These are phyloP conservation scores for Mellilla xanthometata DNA, from an alignment of 2,888 invertebrate genomes.

Conservation along the genomic window DNA sequence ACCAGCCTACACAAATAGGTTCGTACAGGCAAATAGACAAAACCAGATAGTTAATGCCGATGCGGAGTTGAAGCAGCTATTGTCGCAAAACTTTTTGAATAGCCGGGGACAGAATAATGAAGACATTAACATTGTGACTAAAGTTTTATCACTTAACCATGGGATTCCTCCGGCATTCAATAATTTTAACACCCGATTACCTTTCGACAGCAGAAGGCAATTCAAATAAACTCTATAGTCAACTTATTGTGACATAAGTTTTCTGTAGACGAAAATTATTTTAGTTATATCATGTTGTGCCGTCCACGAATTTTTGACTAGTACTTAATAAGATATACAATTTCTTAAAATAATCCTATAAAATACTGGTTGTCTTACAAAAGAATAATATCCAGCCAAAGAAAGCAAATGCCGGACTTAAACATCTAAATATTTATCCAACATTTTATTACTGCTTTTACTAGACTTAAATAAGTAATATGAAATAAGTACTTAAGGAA, in stretches of 20 bases:
- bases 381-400: constrained; percentile 31
- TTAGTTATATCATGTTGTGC: no score
- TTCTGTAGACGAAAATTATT: constrained; percentile 12
- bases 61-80: constrained; percentile 84
- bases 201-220: constrained; percentile 69
- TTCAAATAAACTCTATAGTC: constrained; percentile 34
- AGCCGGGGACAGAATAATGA: constrained; percentile 84
- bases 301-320: no score
- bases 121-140: constrained; percentile 91
- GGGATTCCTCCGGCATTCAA: constrained; percentile 78
- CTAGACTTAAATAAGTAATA: not conserved
- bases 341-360: no score
- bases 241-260: constrained; percentile 10
- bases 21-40: constrained; percentile 55
- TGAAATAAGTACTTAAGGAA: constrained; percentile 31
- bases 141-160: constrained; percentile 91
- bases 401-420: constrained; percentile 16
- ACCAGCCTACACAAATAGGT: constrained; percentile 54
- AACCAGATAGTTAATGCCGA: constrained; percentile 66
- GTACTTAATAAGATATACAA: no score
- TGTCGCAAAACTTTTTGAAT: constrained; percentile 86
- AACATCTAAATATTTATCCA: constrained; percentile 1
- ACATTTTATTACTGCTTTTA: constrained; percentile 5
- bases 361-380: no score
- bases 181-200: constrained; percentile 64